These are phyloP conservation scores for Drosophila fungiperda DNA, from an alignment of 2,888 invertebrate genomes.

Conservation along the genomic window DNA sequence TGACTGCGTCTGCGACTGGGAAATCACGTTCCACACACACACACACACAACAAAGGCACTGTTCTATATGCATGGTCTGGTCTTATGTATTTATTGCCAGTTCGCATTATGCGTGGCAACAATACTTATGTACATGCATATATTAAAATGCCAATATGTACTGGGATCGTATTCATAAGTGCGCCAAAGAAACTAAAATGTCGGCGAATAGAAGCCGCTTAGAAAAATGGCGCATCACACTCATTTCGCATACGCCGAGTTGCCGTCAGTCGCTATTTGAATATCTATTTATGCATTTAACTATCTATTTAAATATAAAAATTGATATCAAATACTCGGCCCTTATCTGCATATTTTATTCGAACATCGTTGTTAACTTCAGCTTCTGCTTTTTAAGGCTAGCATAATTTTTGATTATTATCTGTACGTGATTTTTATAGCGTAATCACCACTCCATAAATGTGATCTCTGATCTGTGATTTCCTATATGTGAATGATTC, in stretches of 20 bases:
- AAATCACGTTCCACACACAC: not conserved
- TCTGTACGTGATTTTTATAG: slow-evolving; percentile 56
- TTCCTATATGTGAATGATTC: slow-evolving; percentile 61
- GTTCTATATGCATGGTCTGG: slow-evolving; percentile 43
- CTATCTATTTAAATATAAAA: not conserved
- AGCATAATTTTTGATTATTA: slow-evolving; percentile 70
- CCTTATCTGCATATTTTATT: slow-evolving; percentile 22
- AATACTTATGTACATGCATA: slow-evolving; percentile 36
- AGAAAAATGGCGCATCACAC: slow-evolving; percentile 22
- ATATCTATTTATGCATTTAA: slow-evolving; percentile 9
- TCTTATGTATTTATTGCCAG: slow-evolving; percentile 39
- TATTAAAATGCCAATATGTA: not conserved
- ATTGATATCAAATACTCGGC: slow-evolving; percentile 20
- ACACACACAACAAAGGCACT: slow-evolving; percentile 14
- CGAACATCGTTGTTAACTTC: slow-evolving; percentile 2
- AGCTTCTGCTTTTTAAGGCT: slow-evolving; percentile 50
- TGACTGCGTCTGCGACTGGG: not conserved
- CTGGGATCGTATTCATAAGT: slow-evolving; percentile 29
- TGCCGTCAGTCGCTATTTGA: not conserved
- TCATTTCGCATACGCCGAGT: slow-evolving; percentile 41
- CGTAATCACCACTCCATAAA: slow-evolving; percentile 54
- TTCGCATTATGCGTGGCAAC: slow-evolving; percentile 68
- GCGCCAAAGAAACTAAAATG: slow-evolving; percentile 30
- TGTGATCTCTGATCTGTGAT: slow-evolving; percentile 43
- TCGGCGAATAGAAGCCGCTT: slow-evolving; percentile 17